A percentile compares a stretch with the other conserved stretches of the same genome.
phyloP scores from a whole-genome alignment of 2,797 vertebrate genomes.

The Acipenser transmontanus region DNA sequence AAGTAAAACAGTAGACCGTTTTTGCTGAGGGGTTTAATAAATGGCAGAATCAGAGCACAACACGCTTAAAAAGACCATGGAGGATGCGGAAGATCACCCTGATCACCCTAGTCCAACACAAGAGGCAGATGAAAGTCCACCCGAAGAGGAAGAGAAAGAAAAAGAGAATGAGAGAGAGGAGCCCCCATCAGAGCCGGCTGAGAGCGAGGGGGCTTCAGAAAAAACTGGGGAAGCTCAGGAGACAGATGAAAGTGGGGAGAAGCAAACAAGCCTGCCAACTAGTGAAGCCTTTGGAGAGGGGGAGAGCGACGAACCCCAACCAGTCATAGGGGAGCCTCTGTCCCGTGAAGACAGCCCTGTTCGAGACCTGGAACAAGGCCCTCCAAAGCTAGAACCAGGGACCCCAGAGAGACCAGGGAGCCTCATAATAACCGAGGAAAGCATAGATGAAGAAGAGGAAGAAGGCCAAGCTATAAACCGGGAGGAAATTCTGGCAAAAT shows the following conservation, averaged over 20 bases:
- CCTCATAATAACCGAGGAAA: slow-evolving; percentile 9
- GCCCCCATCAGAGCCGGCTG: neutral
- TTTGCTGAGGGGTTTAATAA: no score
- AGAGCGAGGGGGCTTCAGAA: slow-evolving; percentile 1
- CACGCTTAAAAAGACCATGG: slow-evolving; percentile 8
- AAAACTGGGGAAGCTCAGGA: slow-evolving; percentile 11
- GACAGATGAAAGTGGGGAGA: neutral
- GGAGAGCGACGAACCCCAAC: neutral
- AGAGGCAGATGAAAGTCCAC: neutral
- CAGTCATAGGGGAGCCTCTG: slow-evolving; percentile 8
- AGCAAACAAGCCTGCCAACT: neutral
- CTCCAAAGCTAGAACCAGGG: slow-evolving; percentile 22
- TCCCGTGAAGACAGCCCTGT: slow-evolving; percentile 10
- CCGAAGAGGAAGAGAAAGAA: neutral
- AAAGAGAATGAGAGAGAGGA: slow-evolving; percentile 1
- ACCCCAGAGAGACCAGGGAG: slow-evolving; percentile 19
- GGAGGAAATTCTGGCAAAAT: slow-evolving; percentile 36
- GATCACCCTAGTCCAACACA: neutral
- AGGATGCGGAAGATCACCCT: neutral
- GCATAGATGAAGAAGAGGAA: slow-evolving; percentile 14
- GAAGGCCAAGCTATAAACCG: slow-evolving; percentile 15
- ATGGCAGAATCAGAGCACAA: slow-evolving; percentile 3
- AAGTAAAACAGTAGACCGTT: no score
- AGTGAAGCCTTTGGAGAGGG: slow-evolving; percentile 12
- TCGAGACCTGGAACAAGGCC: neutral